Percentiles rank a stretch among this genome's conserved stretches.
phyloP scores from a whole-genome alignment of 2,797 vertebrate genomes.

The Pseudocheirus occidentalis region DNA sequence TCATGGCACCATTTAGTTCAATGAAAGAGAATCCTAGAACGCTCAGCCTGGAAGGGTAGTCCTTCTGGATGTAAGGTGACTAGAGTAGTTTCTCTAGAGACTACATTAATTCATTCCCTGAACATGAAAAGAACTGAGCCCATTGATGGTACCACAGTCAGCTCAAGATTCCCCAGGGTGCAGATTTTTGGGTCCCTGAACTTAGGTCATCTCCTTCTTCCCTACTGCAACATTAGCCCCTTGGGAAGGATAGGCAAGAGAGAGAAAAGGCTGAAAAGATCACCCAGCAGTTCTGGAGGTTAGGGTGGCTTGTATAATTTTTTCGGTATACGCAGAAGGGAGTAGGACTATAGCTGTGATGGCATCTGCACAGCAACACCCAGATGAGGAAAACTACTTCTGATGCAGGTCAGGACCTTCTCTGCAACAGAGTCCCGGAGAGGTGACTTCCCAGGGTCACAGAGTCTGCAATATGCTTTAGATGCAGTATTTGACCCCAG shows the following conservation, averaged over 20 bases:
- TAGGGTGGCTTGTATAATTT: constrained; percentile 22
- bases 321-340: too few species aligned
- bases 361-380: neutral
- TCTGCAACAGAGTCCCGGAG: neutral
- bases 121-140: constrained; percentile 9
- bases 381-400: neutral
- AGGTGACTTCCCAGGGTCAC: neutral
- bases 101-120: neutral
- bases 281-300: constrained; percentile 30
- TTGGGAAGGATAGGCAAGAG: neutral
- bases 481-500: neutral
- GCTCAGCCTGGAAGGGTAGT: neutral
- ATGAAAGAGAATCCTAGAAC: neutral
- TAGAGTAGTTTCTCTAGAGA: neutral
- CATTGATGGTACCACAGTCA: neutral
- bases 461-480: neutral
- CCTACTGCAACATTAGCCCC: neutral
- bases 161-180: constrained; percentile 13
- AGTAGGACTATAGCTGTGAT: neutral
- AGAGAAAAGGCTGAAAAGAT: neutral
- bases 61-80: neutral
- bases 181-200: neutral
- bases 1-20: neutral
- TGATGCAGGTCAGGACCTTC: neutral
- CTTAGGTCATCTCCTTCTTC: neutral